phyloP scores from a whole-genome alignment of 2,797 vertebrate genomes.

The Cuculus canorus region DNA sequence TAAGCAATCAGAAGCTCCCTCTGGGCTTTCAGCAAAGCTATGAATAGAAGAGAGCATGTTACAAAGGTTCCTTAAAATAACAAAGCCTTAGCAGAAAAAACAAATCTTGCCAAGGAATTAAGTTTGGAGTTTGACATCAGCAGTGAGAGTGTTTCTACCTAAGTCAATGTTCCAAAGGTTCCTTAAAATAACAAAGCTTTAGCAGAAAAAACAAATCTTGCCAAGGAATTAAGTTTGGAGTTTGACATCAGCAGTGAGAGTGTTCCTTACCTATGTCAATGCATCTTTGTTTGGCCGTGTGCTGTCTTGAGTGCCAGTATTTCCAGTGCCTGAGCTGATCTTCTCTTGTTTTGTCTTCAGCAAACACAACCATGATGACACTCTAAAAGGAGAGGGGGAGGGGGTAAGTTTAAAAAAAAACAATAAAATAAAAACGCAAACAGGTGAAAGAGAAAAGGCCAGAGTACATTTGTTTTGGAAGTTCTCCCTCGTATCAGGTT shows the following conservation, averaged over 20 bases:
- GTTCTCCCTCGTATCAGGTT: background rate
- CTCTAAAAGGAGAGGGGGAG: conserved; percentile 78
- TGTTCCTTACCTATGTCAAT: conserved; percentile 92
- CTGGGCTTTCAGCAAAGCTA: background rate
- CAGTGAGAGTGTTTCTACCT: conserved; percentile 76
- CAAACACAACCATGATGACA: conserved; percentile 98
- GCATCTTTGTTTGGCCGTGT: conserved; percentile 98
- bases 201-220: conserved; percentile 52
- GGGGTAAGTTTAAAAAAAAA: background rate
- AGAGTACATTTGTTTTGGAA: background rate
- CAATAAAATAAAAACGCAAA: background rate
- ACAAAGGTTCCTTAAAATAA: conserved; percentile 15
- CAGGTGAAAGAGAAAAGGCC: background rate
- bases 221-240: conserved; percentile 51
- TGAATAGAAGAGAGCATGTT: rapidly evolving
- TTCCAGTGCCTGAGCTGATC: conserved; percentile 99
- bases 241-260: background rate
- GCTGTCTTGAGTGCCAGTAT: conserved; percentile 98
- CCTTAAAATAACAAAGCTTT: conserved; percentile 33
- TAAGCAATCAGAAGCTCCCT: background rate
- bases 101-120: conserved; percentile 55
- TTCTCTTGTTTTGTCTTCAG: conserved; percentile 96
- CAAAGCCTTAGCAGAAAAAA: conserved; percentile 49
- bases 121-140: conserved; percentile 22
- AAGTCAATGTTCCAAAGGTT: conserved; percentile 84